A percentile compares a stretch with the other conserved stretches of the same genome.
Evolutionary conservation across 1,140 invertebrate genomes (phyloP).

Genomic region (Cataglyphis hispanica): DNA sequence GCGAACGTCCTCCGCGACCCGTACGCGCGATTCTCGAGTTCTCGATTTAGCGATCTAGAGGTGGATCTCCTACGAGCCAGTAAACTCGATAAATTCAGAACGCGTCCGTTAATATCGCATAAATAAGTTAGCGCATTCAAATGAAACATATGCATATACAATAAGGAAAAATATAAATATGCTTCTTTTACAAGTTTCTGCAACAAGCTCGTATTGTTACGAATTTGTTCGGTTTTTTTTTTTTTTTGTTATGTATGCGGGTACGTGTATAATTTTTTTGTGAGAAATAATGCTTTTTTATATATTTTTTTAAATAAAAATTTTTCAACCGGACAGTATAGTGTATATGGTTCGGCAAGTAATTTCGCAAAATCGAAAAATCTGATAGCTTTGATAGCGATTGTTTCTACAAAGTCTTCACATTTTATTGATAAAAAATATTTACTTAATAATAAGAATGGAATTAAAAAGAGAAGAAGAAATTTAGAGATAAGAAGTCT

Average conservation of each 20-base stretch:
- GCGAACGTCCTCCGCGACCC: conserved; percentile 39
- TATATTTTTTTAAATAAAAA: too few species aligned
- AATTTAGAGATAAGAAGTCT: too few species aligned
- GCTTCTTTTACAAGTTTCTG: too few species aligned
- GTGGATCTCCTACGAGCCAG: conserved; percentile 53
- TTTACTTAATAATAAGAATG: background rate
- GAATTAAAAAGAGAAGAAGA: too few species aligned
- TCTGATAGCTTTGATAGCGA: background rate
- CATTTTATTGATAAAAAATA: background rate
- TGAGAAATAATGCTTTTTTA: too few species aligned
- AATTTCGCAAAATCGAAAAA: background rate
- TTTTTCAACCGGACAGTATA: too few species aligned
- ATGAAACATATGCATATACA: background rate
- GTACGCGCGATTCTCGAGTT: conserved; percentile 45
- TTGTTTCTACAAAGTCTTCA: background rate
- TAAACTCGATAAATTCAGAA: conserved; percentile 58
- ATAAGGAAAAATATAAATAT: too few species aligned
- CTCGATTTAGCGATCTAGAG: conserved; percentile 62
- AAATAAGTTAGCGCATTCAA: background rate
- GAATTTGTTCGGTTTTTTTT: too few species aligned
- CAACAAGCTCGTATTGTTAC: too few species aligned
- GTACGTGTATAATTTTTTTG: too few species aligned
- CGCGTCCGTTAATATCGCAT: background rate
- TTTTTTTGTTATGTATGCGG: too few species aligned
- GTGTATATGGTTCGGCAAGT: too few species aligned